Base-by-base conservation (phyloP, 2,797 vertebrate genomes). In the Antennarius maculatus region DNA sequence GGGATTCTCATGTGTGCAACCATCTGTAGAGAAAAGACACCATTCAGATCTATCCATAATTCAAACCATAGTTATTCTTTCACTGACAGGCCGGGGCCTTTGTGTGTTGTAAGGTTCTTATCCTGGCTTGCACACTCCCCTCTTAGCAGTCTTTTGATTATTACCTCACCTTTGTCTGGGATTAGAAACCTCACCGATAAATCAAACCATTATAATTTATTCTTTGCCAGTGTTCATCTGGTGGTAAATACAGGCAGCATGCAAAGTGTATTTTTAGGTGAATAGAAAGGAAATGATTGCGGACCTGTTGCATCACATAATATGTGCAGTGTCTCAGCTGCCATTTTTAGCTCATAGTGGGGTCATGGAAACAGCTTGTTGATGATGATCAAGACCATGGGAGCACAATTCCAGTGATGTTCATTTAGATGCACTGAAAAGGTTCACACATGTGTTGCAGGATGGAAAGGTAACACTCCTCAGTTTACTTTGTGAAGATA, bases 21-120 rank as follows among this genome's bases (percentile, higher is more conserved):
- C 96, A 95, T 97, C 95, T 98, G 95, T 95, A 94, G 93, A 94
- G 91, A 93, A 92, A 92, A 95, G 94, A 95, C 94, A 96, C 94
- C 94, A 95, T 97, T 97, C 95, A 96, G 86, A 93, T 94, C 93
- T 94, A 94, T 97, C 95, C 95, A 98, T 96, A 97, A 97, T 97
- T 97, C 95, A 97, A 89, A 95, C 92, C 93, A 93, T 91, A 94
- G 94, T 95, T 95, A 95, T 96, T 96, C 93, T 93, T 91, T 93
- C 81, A 80, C 89, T 92, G 79, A 81, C 87, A 91, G 91, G 79
- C 91, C 88, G 69, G 82, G 90, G 91, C 94, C 94, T 95, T 94
- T 94, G 94, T 95, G 87, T 13, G 51, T 65, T 86, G 76, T 82
- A 92, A 94, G 95, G 93, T 95, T 95, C 95, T 96, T 96, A 95